phyloP scores from a whole-genome alignment of 2,113 vertebrate genomes.

The Poecilia latipinna region DNA sequence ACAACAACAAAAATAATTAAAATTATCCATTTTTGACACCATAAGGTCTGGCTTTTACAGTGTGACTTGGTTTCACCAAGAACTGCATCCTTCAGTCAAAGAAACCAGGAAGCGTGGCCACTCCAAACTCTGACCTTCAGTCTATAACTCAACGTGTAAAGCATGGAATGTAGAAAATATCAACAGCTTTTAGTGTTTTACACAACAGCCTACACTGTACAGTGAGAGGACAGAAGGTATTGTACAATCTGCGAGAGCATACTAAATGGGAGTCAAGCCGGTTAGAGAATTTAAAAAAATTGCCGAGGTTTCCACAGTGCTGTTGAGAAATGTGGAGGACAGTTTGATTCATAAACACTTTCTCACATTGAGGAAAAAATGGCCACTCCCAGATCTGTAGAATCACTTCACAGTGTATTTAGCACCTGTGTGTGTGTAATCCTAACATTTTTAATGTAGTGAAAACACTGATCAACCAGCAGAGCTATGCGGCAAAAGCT shows the following conservation, averaged over 20 bases:
- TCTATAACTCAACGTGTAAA: constrained; percentile 32
- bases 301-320: constrained; percentile 50
- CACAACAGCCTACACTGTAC: constrained; percentile 78
- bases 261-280: constrained; percentile 53
- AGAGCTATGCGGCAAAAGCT: constrained; percentile 74
- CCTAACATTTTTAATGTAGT: constrained; percentile 84
- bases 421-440: constrained; percentile 88
- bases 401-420: constrained; percentile 97
- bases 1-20: constrained; percentile 23
- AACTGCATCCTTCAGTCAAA: constrained; percentile 60
- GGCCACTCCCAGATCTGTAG: constrained; percentile 84
- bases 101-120: background rate
- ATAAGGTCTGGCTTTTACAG: constrained; percentile 51
- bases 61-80: constrained; percentile 58
- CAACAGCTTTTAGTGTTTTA: constrained; percentile 82
- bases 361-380: constrained; percentile 62
- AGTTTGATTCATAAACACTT: constrained; percentile 64
- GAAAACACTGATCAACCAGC: constrained; percentile 78
- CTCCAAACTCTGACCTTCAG: constrained; percentile 40
- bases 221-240: constrained; percentile 68
- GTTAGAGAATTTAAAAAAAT: constrained; percentile 28
- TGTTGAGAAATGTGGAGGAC: constrained; percentile 51
- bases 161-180: constrained; percentile 71
- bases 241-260: constrained; percentile 63
- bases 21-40: constrained; percentile 46